Evolutionary conservation across 2,113 vertebrate species (phyloP), one percentile per base, ranked within the genome.

Genomic region (Lycaon pictus): DNA sequence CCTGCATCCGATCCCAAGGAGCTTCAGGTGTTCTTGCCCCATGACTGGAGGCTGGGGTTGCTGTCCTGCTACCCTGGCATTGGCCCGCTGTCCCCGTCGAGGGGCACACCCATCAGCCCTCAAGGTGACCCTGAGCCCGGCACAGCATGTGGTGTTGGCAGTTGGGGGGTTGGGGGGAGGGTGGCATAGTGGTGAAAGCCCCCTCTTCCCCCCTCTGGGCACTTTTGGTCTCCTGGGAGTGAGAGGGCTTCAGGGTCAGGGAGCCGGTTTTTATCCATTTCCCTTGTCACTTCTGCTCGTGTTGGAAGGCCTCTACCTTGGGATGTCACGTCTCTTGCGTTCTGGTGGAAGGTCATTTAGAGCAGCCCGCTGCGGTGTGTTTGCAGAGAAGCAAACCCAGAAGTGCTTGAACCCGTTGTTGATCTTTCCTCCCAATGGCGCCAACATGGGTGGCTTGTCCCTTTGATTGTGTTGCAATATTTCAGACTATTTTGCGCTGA

Each of bases 291-390:
- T 84, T 35, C 15, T 58, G 17, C 35, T 77, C 48, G 25, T 0
- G 7, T 62, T 7, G 8, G 82, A 19, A 27, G 55, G 15, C 5
- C 37, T 48, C 6, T 1, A 1, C 53, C 10, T 12, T 27, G 37
- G 65, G 29, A 13, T 13, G 53, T 71, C 22, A 2, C 2, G 1
- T 29, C 9, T n/a, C 79, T 8, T 0, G 6, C 3, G 65, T 19
- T 37, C 10, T 5, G 65, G 5, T 25, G 27, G 77, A 71, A 58
- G 7, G 12, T 23, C 6, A 1, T 0, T 11, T 7, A 22, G 17
- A 7, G 65, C 2, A 0, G 19, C 20, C 22, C 0, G 0, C 29
- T 0, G 0, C 0, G 3, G 20, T 10, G 29, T 27, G 29, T 51
- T 48, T 20, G 65, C 20, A 4, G 6, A 60, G 53, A 27, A 9